Evolutionary conservation across 2,888 invertebrate genomes (phyloP).

Genomic region (Himalopsyche tibetana): DNA sequence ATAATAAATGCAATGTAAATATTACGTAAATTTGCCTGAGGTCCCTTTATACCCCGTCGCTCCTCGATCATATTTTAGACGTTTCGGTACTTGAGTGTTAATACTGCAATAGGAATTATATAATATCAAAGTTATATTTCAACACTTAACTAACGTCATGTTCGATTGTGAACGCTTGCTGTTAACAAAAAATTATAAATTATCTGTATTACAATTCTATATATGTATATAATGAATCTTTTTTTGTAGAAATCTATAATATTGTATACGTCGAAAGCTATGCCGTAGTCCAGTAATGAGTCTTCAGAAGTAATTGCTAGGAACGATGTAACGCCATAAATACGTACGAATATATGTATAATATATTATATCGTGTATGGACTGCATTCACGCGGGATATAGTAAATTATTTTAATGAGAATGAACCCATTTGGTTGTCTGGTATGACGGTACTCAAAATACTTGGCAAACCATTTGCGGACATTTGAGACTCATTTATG

Average conservation of each 20-base stretch:
- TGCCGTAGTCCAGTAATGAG: conserved; percentile 5
- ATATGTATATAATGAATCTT: no score
- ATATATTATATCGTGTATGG: not conserved
- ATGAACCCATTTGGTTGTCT: conserved; percentile 33
- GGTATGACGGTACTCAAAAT: conserved; percentile 20
- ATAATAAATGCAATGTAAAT: no score
- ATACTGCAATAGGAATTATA: no score
- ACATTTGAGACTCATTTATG: not conserved
- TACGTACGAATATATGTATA: not conserved
- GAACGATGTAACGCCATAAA: not conserved
- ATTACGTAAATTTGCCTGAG: no score
- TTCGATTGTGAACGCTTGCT: no score
- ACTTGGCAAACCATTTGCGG: conserved; percentile 6
- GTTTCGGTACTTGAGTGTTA: no score
- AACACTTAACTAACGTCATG: no score
- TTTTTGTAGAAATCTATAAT: not conserved
- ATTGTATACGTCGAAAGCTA: not conserved
- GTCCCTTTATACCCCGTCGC: no score
- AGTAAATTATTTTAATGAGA: conserved; percentile 50
- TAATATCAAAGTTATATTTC: no score
- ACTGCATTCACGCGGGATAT: conserved; percentile 29
- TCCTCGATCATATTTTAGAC: no score
- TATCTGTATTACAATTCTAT: no score
- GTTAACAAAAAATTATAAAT: no score
- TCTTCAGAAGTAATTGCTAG: conserved; percentile 45